Percentiles rank a stretch among this genome's conserved stretches.
Conservation (phyloP, 2,113 vertebrate genomes). For the Heterotilapia buettikoferi region DNA sequence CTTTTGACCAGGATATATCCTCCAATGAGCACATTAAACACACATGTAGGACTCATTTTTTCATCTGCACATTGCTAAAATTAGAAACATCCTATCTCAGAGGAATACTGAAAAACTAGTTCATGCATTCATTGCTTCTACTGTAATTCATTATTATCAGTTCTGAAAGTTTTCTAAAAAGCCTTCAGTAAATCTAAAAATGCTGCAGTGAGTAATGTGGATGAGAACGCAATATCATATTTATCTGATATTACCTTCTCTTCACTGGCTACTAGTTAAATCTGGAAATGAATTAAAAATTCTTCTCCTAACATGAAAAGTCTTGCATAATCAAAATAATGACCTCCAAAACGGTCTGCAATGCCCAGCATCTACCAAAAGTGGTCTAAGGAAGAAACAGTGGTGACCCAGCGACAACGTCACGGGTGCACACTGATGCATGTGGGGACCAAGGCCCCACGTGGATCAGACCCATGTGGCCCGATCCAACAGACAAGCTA, state of each 20-base stretch:
- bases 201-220: background rate
- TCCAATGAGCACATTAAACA: background rate
- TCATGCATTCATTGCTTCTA: background rate
- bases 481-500: background rate
- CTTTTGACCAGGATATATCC: background rate
- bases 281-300: background rate
- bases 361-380: background rate
- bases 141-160: background rate
- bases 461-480: background rate
- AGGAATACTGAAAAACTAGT: background rate
- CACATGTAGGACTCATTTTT: background rate
- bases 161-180: background rate
- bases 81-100: background rate
- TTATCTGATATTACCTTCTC: background rate
- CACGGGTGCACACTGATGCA: background rate
- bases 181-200: background rate
- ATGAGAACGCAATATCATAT: background rate
- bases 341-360: background rate
- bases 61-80: background rate
- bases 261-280: background rate
- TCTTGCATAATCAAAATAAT: background rate
- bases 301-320: background rate
- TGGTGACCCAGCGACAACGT: background rate
- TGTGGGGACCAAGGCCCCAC: fast-evolving
- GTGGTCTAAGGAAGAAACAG: background rate